A percentile compares a stretch with the other conserved stretches of the same genome.
Conservation (phyloP, 2,888 invertebrate species). For the Alloplasta piceator region DNA sequence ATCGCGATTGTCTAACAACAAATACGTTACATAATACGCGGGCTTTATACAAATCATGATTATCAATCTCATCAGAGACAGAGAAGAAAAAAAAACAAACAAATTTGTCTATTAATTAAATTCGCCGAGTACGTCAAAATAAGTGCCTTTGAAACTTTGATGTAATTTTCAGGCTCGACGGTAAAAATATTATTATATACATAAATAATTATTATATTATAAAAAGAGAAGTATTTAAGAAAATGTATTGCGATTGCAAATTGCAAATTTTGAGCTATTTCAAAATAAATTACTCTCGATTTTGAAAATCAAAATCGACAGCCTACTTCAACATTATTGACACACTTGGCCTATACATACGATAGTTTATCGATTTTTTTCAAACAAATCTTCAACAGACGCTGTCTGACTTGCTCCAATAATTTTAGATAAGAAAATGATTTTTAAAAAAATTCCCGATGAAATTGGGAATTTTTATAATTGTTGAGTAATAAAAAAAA, state of each 20-base stretch:
- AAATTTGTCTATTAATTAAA: constrained; percentile 53
- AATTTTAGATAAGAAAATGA: constrained; percentile 28
- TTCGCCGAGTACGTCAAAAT: constrained; percentile 73
- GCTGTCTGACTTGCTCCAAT: background rate
- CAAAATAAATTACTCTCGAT: constrained; percentile 6
- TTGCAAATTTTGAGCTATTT: too few species aligned
- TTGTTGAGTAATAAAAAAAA: too few species aligned
- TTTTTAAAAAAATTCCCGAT: background rate
- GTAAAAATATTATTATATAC: constrained; percentile 26
- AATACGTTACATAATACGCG: constrained; percentile 46
- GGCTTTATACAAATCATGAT: constrained; percentile 55
- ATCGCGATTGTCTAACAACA: constrained; percentile 33
- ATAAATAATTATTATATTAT: too few species aligned
- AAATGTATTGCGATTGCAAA: too few species aligned
- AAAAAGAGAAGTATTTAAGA: too few species aligned
- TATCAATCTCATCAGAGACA: constrained; percentile 53
- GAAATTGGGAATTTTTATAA: background rate
- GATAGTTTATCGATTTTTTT: constrained; percentile 47
- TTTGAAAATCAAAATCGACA: constrained; percentile 32
- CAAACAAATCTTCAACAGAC: constrained; percentile 20
- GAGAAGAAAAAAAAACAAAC: background rate
- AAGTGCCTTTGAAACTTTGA: constrained; percentile 38
- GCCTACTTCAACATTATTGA: constrained; percentile 28
- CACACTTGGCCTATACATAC: constrained; percentile 57
- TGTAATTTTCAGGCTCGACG: background rate